A percentile compares a stretch with the other conserved stretches of the same genome.
Evolutionary conservation across 2,888 invertebrate genomes (phyloP).

Genomic region (Caradrina kadenii): DNA sequence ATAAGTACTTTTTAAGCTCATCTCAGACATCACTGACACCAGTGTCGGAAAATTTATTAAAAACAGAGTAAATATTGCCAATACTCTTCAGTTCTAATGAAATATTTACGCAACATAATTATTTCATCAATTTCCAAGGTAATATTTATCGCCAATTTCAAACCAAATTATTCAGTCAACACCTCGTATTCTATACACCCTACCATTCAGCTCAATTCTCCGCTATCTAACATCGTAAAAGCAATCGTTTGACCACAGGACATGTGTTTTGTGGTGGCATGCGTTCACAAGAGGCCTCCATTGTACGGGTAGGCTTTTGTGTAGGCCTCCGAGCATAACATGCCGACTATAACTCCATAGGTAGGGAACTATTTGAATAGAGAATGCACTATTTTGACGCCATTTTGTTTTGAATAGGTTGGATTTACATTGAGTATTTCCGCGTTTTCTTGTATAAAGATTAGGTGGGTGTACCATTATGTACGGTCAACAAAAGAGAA

Average conservation of each 20-base stretch:
- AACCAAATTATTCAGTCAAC: neutral
- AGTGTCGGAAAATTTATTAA: too few species aligned
- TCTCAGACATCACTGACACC: too few species aligned
- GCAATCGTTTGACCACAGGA: constrained; percentile 81
- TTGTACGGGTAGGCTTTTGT: constrained; percentile 69
- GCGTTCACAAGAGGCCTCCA: constrained; percentile 78
- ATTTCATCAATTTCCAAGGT: too few species aligned
- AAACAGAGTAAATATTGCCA: too few species aligned
- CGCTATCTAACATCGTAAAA: constrained; percentile 60
- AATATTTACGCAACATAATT: too few species aligned
- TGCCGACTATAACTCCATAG: constrained; percentile 23
- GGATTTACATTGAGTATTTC: neutral
- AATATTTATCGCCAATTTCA: neutral
- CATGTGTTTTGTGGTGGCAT: constrained; percentile 81
- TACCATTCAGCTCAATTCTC: constrained; percentile 56
- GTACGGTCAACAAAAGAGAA: too few species aligned
- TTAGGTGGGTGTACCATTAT: too few species aligned
- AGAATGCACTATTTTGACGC: constrained; percentile 4
- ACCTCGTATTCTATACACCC: constrained; percentile 4
- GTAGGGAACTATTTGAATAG: constrained; percentile 31
- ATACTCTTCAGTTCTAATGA: too few species aligned
- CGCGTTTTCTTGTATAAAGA: neutral
- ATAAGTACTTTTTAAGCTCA: too few species aligned
- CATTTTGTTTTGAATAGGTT: constrained; percentile 13
- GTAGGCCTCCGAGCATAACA: constrained; percentile 29